A percentile compares a stretch with the other conserved stretches of the same genome.
These are phyloP conservation scores for Charanyca ferruginea DNA, from an alignment of 2,888 invertebrate species.

Conservation along the genomic window DNA sequence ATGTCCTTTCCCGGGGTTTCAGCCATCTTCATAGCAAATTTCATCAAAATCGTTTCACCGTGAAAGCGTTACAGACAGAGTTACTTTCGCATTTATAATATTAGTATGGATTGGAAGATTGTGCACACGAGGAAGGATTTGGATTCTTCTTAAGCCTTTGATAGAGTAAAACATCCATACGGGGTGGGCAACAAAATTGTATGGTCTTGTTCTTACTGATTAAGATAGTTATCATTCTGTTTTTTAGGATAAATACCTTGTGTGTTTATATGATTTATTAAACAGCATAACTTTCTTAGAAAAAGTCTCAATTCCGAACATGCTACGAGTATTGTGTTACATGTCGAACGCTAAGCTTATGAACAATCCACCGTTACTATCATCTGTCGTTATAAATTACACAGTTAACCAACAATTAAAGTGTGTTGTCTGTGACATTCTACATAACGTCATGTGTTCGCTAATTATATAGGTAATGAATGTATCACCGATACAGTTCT, in stretches of 20 bases:
- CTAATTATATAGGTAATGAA: conserved; percentile 53
- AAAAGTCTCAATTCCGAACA: background rate
- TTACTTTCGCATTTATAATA: too few relatives aligned
- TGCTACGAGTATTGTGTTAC: too few relatives aligned
- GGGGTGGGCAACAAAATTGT: background rate
- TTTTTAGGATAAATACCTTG: too few relatives aligned
- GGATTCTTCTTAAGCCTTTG: conserved; percentile 25
- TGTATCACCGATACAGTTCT: conserved; percentile 58
- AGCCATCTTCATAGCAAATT: too few relatives aligned
- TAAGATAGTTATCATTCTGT: too few relatives aligned
- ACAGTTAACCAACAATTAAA: conserved; percentile 31
- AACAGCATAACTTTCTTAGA: background rate
- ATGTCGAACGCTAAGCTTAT: background rate
- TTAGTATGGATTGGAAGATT: too few relatives aligned
- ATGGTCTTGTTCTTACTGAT: background rate
- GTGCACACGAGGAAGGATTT: conserved; percentile 3
- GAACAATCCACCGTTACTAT: conserved; percentile 13
- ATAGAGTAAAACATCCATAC: conserved; percentile 7
- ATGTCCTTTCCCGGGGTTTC: too few relatives aligned
- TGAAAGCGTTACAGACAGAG: too few relatives aligned
- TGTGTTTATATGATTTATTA: background rate
- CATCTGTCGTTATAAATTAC: conserved; percentile 24
- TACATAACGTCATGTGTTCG: conserved; percentile 34
- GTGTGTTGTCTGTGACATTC: conserved; percentile 31
- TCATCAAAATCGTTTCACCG: too few relatives aligned